Base-by-base conservation (phyloP, 2,888 invertebrate species). In the Eristalis intricaria region DNA sequence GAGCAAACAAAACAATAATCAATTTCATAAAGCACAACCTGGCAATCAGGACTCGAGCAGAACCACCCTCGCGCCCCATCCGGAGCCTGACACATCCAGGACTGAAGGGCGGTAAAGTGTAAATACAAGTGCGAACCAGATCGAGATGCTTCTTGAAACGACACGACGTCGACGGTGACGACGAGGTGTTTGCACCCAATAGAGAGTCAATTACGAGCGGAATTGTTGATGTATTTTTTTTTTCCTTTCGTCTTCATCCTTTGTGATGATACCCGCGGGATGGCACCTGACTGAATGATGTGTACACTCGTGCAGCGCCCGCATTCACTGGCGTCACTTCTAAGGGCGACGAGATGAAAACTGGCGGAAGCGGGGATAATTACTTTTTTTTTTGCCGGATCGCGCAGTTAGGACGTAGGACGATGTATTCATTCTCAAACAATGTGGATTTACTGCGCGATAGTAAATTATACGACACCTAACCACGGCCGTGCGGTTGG, bases 1-100 rank as follows among this genome's bases (percentile, higher is more conserved):
- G 73, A 58, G 58, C 71, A 87, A 87, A 87, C 87, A 84, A 84
- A 75, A 73, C 79, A 84, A 77, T 76, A 87, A 87, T 87, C 87
- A 87, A 87, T 87, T 87, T 84, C 64, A 75, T 79, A 84, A 81
- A 77, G 84, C 70, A 58, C 79, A 84, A 83, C 8, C 13, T 61
- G 40, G 2, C 58, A 68, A 35, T 65, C 64, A 71, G 32, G 32
- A 70, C 32, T 40, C 40, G 11, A 40, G 19, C 35, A 7, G 50
- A 1, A 7, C 0, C 26, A n/a, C n/a, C 38, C 13, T 2, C 40
- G 11, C 26, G 4, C 40, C 26, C 1, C 65, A 8, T 58, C 63
- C 56, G 50, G 50, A 22, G 22, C n/a, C 15, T 26, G 13, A 11
- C 71, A 22, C 32, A 32, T 22, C 63, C n/a, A 26, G 50, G 19